Evolutionary conservation across 2,113 vertebrate species (phyloP), one percentile per base, ranked within the genome.

Genomic region (Albula glossodonta): DNA sequence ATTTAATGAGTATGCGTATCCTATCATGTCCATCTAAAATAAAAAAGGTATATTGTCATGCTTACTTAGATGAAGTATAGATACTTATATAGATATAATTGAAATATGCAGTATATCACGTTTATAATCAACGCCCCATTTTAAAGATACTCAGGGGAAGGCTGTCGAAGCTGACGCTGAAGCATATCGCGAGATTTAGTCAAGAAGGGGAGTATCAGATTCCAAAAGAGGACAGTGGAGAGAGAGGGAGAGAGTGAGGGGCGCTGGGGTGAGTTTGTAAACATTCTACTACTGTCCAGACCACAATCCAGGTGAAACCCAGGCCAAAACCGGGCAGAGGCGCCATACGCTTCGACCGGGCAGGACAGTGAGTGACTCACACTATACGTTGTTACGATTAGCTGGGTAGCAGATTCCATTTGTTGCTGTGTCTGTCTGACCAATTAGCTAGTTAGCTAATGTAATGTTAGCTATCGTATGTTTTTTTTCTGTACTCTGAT

Each of bases 121-220:
- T 78, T 19, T 19, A 66, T 66, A 5, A 66, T 66, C 60, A 22
- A 66, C 60, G 17, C 60, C 51, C 80, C 15, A 56, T 52, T 53
- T 13, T 10, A 9, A 17, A 81, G 2, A 31, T 12, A 8, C 13
- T n/a, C n/a, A 12, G 51, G 13, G n/a, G 80, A 51, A 53, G 80
- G 51, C 80, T 19, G 12, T 81, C 3, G 63, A 77, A 22, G 60
- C 83, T 60, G 53, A 57, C 56, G 70, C 31, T 74, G 25, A 87
- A 70, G 25, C 4, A 0, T 94, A 89, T 95, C 95, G 95, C 95
- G 95, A 57, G 89, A 83, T 90, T 92, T 91, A 2, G 19, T 5
- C 70, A 87, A 85, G 82, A 91, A 88, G 91, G 90, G 89, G 92
- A 93, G 92, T 93, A 93, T 93, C 91, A 93, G 93, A 87, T 87